Evolutionary conservation across 2,113 vertebrate species (phyloP).

Genomic region (Peromyscus leucopus): DNA sequence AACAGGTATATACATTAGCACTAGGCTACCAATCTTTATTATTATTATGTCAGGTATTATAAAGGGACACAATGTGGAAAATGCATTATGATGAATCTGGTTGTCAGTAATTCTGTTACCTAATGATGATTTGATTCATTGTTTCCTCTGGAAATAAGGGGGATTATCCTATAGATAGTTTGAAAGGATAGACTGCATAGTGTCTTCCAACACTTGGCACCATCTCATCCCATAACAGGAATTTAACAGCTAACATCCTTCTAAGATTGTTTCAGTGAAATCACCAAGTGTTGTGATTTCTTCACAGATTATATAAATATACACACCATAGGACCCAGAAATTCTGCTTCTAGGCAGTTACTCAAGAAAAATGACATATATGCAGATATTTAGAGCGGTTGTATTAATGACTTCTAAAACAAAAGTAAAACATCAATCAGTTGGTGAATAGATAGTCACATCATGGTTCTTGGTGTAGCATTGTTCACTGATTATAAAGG

Average conservation of each 20-base stretch:
- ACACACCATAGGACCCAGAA: not conserved
- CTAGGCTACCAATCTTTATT: not conserved
- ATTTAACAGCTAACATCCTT: not conserved
- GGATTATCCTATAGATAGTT: not conserved
- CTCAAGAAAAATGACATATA: not conserved
- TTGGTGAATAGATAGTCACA: not conserved
- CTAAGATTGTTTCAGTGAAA: constrained; percentile 11
- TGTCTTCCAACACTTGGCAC: constrained; percentile 17
- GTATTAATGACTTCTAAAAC: constrained; percentile 48
- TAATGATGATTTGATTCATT: not conserved
- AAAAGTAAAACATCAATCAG: not conserved
- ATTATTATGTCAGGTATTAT: not conserved
- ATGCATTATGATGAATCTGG: not conserved
- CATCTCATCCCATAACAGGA: not conserved
- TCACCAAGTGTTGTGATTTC: not conserved
- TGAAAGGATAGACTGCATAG: not conserved
- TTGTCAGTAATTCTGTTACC: constrained; percentile 11
- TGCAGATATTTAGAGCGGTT: constrained; percentile 30
- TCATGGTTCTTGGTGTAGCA: not conserved
- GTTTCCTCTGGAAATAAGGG: not conserved
- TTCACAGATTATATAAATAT: constrained; percentile 24
- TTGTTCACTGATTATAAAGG: not conserved
- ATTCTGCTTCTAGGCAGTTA: constrained; percentile 1
- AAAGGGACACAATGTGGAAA: constrained; percentile 5
- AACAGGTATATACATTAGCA: not conserved